A percentile compares a stretch with the other conserved stretches of the same genome.
Conservation (phyloP, 1,140 invertebrate genomes). For the Drosophila willistoni region DNA sequence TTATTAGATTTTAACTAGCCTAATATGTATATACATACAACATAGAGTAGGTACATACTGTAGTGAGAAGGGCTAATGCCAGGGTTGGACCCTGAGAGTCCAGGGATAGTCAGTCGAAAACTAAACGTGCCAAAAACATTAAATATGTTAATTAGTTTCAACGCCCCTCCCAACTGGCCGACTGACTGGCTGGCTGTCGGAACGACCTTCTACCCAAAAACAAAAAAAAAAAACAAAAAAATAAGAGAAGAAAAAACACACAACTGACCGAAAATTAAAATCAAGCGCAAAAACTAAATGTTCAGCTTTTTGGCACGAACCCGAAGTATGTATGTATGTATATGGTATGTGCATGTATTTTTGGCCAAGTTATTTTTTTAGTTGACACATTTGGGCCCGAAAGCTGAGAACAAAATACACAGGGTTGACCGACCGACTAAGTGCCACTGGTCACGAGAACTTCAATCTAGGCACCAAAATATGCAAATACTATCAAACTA, state of each 20-base stretch:
- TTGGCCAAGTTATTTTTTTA: slow-evolving; percentile 10
- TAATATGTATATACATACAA: slow-evolving; percentile 47
- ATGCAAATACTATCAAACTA: slow-evolving; percentile 52
- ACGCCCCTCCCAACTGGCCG: slow-evolving; percentile 45
- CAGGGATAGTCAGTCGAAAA: slow-evolving; percentile 37
- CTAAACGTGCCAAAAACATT: slow-evolving; percentile 80
- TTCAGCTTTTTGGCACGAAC: slow-evolving; percentile 57
- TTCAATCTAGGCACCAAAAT: slow-evolving; percentile 30
- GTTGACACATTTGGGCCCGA: slow-evolving; percentile 34
- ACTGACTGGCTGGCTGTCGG: not conserved
- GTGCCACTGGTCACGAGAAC: slow-evolving; percentile 71
- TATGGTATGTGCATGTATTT: not conserved
- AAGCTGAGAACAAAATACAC: slow-evolving; percentile 8
- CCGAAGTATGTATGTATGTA: slow-evolving; percentile 14
- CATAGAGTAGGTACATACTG: too few species aligned
- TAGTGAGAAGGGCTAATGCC: slow-evolving; percentile 35
- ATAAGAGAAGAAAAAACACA: not conserved
- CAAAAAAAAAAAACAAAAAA: too few species aligned
- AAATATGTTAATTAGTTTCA: slow-evolving; percentile 82
- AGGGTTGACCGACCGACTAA: slow-evolving; percentile 40
- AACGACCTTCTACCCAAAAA: not conserved
- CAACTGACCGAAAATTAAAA: slow-evolving; percentile 14
- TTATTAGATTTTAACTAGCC: slow-evolving; percentile 83
- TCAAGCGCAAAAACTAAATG: slow-evolving; percentile 59
- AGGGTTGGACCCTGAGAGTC: slow-evolving; percentile 23